Evolutionary conservation across 1,140 invertebrate genomes (phyloP), one percentile per base, ranked within the genome.

Genomic region (Muscidifurax raptorellus): DNA sequence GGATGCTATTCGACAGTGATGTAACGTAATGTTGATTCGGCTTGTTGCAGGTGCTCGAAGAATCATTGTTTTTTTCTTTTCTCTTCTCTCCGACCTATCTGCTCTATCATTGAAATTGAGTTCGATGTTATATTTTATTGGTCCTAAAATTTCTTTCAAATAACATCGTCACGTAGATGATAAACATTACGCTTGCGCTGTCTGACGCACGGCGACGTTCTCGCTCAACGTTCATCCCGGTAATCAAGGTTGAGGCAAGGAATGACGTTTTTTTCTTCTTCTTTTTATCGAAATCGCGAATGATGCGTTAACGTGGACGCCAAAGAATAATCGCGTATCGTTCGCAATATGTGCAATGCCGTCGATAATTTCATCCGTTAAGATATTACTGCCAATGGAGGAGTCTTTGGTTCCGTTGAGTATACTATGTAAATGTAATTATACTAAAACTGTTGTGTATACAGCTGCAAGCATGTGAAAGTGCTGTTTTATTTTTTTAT

Each of bases 361-460:
- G 1, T 52, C 9, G 18, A 52, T 15, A 52, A 52, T 52, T 52
- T 59, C 52, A 59, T 59, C 52, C 52, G 22, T 59, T 52, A 52
- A 52, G 22, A 59, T 69, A 15, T 28, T 69, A 69, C 67, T 69
- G 67, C 27, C 27, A 69, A 13, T 28, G 3, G 52, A 59, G 52
- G n/a, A 59, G 18, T 59, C 52, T 59, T 59, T 59, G 52, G 52
- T 59, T n/a, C 22, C 52, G 52, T n/a, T 18, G 18, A 59, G n/a
- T n/a, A n/a, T n/a, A 28, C 25, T 69, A 69, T 69, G 67, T 69
- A 69, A 59, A 59, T 59, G 52, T 59, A 59, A 59, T 59, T 59
- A n/a, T 59, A 59, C 44, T 13, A 59, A 59, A 59, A 59, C 52
- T 69, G 67, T 27, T 69, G 67, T 69, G 18, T 69, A 69, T n/a